Conservation (phyloP, 2,888 invertebrate genomes). For the Argyresthia goedartella region DNA sequence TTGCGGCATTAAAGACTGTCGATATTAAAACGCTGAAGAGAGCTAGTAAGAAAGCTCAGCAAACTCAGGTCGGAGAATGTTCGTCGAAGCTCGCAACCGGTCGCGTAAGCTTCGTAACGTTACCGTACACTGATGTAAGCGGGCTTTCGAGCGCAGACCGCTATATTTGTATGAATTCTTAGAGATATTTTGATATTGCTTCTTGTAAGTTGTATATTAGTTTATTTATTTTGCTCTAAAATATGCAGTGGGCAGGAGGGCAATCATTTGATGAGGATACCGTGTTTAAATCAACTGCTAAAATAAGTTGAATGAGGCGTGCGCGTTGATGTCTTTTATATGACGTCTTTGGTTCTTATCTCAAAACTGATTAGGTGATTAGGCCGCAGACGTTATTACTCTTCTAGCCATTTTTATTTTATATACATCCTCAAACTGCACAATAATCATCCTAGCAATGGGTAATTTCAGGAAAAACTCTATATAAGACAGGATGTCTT, state of each 20-base stretch:
- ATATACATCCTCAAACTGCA: too few relatives aligned
- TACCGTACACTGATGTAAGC: conserved; percentile 53
- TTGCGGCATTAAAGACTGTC: too few relatives aligned
- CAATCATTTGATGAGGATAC: too few relatives aligned
- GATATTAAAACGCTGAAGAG: too few relatives aligned
- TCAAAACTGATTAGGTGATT: too few relatives aligned
- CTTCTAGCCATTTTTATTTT: too few relatives aligned
- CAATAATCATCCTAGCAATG: too few relatives aligned
- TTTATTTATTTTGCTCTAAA: not conserved
- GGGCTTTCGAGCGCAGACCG: not conserved
- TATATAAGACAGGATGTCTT: not conserved
- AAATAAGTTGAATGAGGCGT: not conserved
- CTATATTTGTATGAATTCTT: not conserved
- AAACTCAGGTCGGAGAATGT: not conserved
- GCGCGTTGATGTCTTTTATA: conserved; percentile 3
- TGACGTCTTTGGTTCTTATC: not conserved
- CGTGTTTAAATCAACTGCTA: too few relatives aligned
- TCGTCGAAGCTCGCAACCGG: conserved; percentile 33
- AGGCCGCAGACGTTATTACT: too few relatives aligned
- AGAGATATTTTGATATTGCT: not conserved
- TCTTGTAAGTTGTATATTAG: not conserved
- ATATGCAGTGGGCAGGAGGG: too few relatives aligned
- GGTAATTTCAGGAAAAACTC: too few relatives aligned
- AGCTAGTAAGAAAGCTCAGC: too few relatives aligned
- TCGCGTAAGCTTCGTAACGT: conserved; percentile 42